phyloP scores from a whole-genome alignment of 2,797 vertebrate genomes.

The Smutsia gigantea region DNA sequence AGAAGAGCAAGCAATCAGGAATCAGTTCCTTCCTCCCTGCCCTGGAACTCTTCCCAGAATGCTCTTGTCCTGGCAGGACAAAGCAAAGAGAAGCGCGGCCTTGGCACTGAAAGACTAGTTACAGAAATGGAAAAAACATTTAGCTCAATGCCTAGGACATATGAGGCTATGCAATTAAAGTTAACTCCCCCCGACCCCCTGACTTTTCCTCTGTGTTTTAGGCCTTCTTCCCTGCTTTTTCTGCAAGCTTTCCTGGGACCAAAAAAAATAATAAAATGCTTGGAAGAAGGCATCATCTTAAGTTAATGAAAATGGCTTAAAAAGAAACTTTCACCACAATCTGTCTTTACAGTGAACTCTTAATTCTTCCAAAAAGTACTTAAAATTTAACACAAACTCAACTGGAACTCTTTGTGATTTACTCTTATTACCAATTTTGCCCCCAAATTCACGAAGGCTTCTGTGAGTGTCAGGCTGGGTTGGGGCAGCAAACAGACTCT shows the following conservation, averaged over 20 bases:
- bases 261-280: background rate
- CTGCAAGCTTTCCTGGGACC: background rate
- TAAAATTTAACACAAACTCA: background rate
- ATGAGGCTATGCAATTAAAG: background rate
- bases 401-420: background rate
- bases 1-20: background rate
- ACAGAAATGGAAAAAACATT: background rate
- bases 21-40: fast-evolving
- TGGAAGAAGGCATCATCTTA: background rate
- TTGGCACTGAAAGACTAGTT: background rate
- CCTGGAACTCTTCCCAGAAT: too few species aligned
- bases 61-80: background rate
- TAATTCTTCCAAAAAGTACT: background rate
- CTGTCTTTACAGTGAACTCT: background rate
- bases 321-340: background rate
- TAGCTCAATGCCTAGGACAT: too few species aligned
- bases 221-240: background rate
- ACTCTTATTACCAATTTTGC: background rate
- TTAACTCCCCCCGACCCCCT: background rate
- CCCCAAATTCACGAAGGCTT: background rate
- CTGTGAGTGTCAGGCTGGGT: background rate
- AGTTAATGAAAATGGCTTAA: background rate
- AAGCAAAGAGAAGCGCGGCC: too few species aligned
- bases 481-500: background rate
- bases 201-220: background rate